These are phyloP conservation scores for Illadopsis cleaveri DNA, from an alignment of 2,113 vertebrate species.

Conservation along the genomic window DNA sequence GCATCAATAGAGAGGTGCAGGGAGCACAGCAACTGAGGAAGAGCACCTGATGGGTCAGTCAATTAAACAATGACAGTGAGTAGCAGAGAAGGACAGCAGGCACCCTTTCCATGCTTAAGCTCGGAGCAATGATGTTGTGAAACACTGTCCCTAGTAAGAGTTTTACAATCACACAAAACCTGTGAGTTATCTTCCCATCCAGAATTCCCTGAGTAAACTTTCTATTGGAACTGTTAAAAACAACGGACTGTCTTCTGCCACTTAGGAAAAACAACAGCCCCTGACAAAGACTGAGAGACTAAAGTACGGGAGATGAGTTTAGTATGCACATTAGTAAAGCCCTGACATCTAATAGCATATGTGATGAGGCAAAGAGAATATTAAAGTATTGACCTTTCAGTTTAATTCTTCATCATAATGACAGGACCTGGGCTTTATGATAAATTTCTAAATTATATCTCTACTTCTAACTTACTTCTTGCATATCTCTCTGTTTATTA, in stretches of 20 bases:
- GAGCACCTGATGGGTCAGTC: slow-evolving; percentile 7
- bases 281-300: background rate
- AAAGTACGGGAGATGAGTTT: background rate
- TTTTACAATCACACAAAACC: background rate
- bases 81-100: background rate
- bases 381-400: slow-evolving; percentile 17
- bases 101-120: background rate
- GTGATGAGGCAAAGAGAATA: slow-evolving; percentile 18
- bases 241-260: background rate
- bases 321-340: background rate
- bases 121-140: background rate
- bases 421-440: background rate
- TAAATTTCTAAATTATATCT: background rate
- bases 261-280: background rate
- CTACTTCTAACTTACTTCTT: background rate
- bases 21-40: background rate
- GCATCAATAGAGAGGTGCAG: slow-evolving; percentile 41
- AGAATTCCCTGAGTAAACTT: background rate
- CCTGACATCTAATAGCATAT: slow-evolving; percentile 26
- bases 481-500: background rate
- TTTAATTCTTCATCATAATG: background rate
- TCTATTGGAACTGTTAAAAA: background rate
- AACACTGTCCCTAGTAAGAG: background rate
- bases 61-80: slow-evolving; percentile 14
- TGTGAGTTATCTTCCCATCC: background rate